These are phyloP conservation scores for Oryzias curvinotus DNA, from an alignment of 2,113 vertebrate species.

Conservation along the genomic window DNA sequence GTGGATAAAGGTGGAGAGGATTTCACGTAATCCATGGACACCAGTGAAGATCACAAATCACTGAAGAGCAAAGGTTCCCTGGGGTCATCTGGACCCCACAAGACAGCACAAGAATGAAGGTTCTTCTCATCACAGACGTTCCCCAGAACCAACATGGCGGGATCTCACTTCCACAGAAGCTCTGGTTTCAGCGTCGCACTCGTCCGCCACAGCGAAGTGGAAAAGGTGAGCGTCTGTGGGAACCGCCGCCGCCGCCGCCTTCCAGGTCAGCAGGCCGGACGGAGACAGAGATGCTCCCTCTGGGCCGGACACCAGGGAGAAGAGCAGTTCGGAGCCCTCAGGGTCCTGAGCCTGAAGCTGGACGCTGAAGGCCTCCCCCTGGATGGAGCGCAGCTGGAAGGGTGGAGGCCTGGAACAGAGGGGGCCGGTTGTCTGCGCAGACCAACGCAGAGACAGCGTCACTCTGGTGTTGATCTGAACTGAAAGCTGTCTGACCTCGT, in stretches of 20 bases:
- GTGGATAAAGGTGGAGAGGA: too few species aligned
- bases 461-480: too few species aligned
- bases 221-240: slow-evolving; percentile 64
- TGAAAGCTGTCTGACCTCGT: slow-evolving; percentile 35
- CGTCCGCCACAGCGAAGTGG: slow-evolving; percentile 78
- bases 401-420: slow-evolving; percentile 75
- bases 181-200: slow-evolving; percentile 79
- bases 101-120: too few species aligned
- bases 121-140: not conserved
- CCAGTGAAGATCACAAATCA: too few species aligned
- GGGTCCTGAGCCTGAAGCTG: slow-evolving; percentile 85
- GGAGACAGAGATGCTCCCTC: slow-evolving; percentile 80
- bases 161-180: slow-evolving; percentile 78
- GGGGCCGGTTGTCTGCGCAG: slow-evolving; percentile 82
- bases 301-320: slow-evolving; percentile 81
- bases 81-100: too few species aligned
- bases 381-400: slow-evolving; percentile 76
- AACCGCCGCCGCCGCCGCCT: slow-evolving; percentile 43
- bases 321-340: slow-evolving; percentile 82
- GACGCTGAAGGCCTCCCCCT: slow-evolving; percentile 83
- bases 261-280: slow-evolving; percentile 85
- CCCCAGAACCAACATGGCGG: not conserved
- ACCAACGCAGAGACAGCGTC: slow-evolving; percentile 10
- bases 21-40: too few species aligned
- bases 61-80: too few species aligned